These are phyloP conservation scores for Ibidorhyncha struthersii DNA, from an alignment of 2,113 vertebrate species.

Conservation along the genomic window DNA sequence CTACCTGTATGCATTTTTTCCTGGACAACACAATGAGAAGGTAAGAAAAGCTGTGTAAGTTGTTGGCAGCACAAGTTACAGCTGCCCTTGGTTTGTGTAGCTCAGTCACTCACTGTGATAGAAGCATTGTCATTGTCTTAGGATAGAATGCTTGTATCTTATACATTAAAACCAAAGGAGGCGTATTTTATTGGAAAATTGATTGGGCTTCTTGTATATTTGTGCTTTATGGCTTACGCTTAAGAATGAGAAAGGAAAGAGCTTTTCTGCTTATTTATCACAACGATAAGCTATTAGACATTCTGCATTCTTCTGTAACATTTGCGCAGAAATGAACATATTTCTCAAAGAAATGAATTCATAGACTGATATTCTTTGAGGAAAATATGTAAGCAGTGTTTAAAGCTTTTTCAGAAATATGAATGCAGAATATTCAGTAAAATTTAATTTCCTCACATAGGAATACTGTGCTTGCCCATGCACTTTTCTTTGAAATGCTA, in stretches of 20 bases:
- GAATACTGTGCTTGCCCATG: neutral
- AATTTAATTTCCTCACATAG: neutral
- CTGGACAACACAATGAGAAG: neutral
- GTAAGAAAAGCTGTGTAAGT: neutral
- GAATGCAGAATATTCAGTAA: neutral
- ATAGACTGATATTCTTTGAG: neutral
- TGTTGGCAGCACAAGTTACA: constrained; percentile 1
- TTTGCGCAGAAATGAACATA: neutral
- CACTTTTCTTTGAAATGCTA: neutral
- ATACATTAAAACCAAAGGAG: neutral
- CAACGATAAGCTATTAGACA: neutral
- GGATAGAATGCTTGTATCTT: neutral
- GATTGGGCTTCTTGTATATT: neutral
- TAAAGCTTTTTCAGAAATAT: neutral
- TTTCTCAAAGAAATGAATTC: neutral
- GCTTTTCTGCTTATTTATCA: neutral
- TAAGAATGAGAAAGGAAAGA: neutral
- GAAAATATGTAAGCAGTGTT: neutral
- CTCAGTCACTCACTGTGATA: neutral
- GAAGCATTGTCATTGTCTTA: neutral
- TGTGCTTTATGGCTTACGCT: neutral
- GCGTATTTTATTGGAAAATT: neutral
- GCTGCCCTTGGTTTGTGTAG: neutral
- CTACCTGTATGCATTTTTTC: neutral
- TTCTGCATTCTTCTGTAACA: neutral